phyloP scores from a whole-genome alignment of 2,888 invertebrate genomes.

The Tetramorium bicarinatum region DNA sequence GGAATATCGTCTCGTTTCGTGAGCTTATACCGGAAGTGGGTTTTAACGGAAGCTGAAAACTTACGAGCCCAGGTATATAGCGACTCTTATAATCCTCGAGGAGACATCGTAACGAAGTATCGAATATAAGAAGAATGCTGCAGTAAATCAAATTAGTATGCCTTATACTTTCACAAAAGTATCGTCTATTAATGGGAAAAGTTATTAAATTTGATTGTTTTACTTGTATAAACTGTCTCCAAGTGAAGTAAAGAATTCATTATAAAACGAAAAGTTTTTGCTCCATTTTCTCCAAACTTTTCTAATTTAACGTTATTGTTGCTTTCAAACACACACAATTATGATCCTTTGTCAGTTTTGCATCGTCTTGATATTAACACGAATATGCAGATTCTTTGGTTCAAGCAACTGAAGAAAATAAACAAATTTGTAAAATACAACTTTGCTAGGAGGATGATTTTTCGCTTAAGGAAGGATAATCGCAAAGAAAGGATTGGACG shows the following conservation, averaged over 20 bases:
- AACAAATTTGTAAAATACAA: slow-evolving; percentile 10
- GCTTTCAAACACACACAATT: neutral
- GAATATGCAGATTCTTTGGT: neutral
- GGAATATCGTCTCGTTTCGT: slow-evolving; percentile 57
- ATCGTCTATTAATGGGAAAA: slow-evolving; percentile 7
- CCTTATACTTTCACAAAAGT: neutral
- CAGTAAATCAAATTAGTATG: slow-evolving; percentile 38
- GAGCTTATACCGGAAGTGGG: slow-evolving; percentile 54
- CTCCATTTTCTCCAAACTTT: neutral
- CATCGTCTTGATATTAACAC: neutral
- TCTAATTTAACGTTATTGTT: slow-evolving; percentile 4
- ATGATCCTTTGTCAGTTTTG: neutral
- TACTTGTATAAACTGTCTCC: neutral
- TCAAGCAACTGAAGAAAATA: slow-evolving; percentile 14
- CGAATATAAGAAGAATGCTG: neutral
- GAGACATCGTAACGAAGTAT: neutral
- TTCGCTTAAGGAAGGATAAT: slow-evolving; percentile 21
- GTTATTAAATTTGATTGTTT: slow-evolving; percentile 23
- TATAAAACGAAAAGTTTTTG: neutral
- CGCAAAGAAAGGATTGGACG: slow-evolving; percentile 12
- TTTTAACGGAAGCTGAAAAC: slow-evolving; percentile 33
- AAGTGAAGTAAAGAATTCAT: neutral
- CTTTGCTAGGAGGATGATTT: slow-evolving; percentile 2
- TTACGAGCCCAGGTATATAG: slow-evolving; percentile 7
- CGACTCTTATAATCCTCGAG: slow-evolving; percentile 16